phyloP scores from a whole-genome alignment of 2,113 vertebrate species.

The Emydocephalus ijimae region DNA sequence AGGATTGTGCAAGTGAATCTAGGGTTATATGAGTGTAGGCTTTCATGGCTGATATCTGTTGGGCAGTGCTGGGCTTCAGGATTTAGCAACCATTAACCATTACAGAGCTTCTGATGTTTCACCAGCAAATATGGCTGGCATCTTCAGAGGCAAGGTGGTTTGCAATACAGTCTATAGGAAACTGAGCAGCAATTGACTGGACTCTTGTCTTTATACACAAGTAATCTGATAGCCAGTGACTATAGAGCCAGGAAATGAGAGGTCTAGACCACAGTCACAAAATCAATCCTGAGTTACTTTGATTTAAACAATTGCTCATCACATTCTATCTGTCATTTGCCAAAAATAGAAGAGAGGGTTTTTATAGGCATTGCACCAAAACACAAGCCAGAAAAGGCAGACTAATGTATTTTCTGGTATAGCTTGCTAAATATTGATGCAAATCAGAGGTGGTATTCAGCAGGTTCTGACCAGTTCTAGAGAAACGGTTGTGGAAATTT shows the following conservation, averaged over 20 bases:
- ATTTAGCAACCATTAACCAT: background rate
- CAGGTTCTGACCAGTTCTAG: too few relatives aligned
- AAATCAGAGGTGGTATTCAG: too few relatives aligned
- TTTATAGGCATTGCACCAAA: background rate
- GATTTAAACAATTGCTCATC: background rate
- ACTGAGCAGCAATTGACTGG: background rate
- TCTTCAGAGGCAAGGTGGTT: background rate
- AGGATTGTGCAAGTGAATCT: background rate
- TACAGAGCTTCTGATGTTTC: background rate
- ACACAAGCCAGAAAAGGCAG: background rate
- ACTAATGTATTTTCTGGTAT: background rate
- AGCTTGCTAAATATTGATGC: too few relatives aligned
- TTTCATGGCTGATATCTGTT: background rate
- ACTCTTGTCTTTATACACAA: background rate
- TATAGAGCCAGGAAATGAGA: background rate
- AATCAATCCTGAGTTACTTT: background rate
- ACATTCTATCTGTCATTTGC: background rate
- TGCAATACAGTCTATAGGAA: background rate
- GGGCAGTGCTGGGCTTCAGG: background rate
- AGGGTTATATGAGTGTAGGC: background rate
- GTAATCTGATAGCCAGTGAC: background rate
- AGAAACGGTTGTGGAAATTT: too few relatives aligned
- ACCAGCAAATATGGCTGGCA: background rate
- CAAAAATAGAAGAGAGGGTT: background rate
- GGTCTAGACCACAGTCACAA: background rate